These are phyloP conservation scores for Pardosa pseudoannulata DNA, from an alignment of 2,888 invertebrate species.

Conservation along the genomic window DNA sequence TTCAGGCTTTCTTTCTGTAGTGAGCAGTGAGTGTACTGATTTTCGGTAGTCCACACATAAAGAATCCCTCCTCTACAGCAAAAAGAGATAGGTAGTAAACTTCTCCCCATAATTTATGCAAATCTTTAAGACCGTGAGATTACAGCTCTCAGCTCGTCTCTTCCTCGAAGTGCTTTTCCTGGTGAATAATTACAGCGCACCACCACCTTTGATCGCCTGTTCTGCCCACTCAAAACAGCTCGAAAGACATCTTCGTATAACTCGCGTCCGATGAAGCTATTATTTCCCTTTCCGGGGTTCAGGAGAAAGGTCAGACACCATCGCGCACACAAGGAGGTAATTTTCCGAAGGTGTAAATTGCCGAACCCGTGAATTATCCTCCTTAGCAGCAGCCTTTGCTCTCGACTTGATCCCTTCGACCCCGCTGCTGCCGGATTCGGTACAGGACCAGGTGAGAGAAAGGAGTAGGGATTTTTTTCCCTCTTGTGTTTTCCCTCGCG, in stretches of 20 bases:
- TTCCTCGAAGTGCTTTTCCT: no score
- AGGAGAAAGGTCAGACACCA: not conserved
- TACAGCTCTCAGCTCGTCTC: no score
- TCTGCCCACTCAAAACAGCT: not conserved
- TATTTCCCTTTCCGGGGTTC: not conserved
- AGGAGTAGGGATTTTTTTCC: not conserved
- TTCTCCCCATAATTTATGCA: no score
- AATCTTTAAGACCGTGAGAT: no score
- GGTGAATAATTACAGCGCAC: no score
- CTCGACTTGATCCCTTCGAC: slow-evolving; percentile 32
- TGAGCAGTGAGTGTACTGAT: no score
- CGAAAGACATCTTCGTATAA: no score
- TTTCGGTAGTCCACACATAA: no score
- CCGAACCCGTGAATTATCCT: slow-evolving; percentile 38
- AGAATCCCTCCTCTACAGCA: no score
- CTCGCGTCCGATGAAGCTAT: not conserved
- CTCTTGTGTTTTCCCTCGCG: not conserved
- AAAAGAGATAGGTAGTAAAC: no score
- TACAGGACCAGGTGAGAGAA: not conserved
- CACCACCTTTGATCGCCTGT: no score
- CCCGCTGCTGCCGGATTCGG: not conserved
- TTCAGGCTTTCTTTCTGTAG: no score
- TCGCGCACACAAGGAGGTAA: slow-evolving; percentile 32
- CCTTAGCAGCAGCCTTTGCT: slow-evolving; percentile 43
- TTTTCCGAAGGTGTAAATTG: slow-evolving; percentile 63